Base-by-base conservation (phyloP, 2,797 vertebrate species). In the Fratercula arctica region DNA sequence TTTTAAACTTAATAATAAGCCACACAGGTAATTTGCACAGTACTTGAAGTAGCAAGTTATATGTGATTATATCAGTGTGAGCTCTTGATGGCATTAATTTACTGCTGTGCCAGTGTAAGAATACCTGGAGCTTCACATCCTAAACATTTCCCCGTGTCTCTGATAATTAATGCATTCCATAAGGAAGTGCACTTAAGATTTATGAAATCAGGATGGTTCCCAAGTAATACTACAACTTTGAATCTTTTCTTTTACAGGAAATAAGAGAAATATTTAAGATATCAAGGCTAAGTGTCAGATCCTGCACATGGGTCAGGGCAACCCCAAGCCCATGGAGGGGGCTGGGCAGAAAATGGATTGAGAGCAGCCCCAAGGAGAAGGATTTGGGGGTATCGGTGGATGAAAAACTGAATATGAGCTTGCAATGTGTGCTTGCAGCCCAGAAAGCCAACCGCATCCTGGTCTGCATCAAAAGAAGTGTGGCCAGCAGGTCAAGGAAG, bases 71-170 rank as follows among this genome's bases (percentile, higher is more conserved):
- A 95, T 48, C 81, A 73, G 45, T 95, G 26, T 96, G 89, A 94
- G 37, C 85, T 97, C 61, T 93, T 89, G 43, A 95, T 83, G 75
- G 21, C 54, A 92, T 92, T 97, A 91, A 95, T 97, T 97, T 97
- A 96, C 76, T 96, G 67, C 77, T 97, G 89, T 90, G 87, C 87
- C 48, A 72, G 21, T 43, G 56, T 79, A 87, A 92, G 78, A 83
- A 83, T 76, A 66, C 39, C 69, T 85, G 76, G 75, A 87, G 59
- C 4, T 95, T 96, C 76, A 80, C 45, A 93, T 85, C 35, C 29
- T 25, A 96, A 97, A 94, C 41, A 57, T 80, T 96, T 87, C 35
- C 77, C 75, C 46, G 92, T 85, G 28, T 87, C 51, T 87, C 69
- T 77, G 37, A 45, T 84, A 96, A 93, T 93, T 95, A 96, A 89